phyloP scores from a whole-genome alignment of 2,113 vertebrate species.

The Gorsachius goisagi region DNA sequence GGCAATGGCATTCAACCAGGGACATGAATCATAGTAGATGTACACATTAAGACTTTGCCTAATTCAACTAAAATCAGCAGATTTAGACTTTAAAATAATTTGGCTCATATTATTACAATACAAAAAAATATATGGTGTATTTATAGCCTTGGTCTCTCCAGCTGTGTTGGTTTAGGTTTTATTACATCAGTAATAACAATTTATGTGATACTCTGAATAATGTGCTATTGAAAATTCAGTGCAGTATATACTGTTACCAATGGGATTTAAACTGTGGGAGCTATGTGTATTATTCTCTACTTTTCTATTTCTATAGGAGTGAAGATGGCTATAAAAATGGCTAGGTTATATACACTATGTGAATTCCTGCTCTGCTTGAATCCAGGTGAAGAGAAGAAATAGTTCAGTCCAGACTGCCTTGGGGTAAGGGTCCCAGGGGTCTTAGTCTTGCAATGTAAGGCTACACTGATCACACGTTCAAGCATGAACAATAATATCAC shows the following conservation, averaged over 20 bases:
- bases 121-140: constrained; percentile 18
- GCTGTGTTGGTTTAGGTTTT: constrained; percentile 57
- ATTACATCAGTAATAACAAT: constrained; percentile 62
- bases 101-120: background rate
- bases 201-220: constrained; percentile 60
- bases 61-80: constrained; percentile 34
- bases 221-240: constrained; percentile 52
- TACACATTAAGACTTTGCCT: background rate
- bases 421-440: background rate
- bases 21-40: background rate
- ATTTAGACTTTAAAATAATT: constrained; percentile 25
- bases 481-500: background rate
- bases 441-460: background rate
- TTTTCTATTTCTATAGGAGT: constrained; percentile 32
- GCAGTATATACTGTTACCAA: constrained; percentile 10
- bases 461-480: background rate
- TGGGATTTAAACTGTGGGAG: constrained; percentile 49
- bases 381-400: constrained; percentile 21
- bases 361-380: constrained; percentile 34
- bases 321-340: constrained; percentile 44
- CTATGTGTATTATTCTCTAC: constrained; percentile 23
- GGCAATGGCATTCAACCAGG: background rate
- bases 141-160: constrained; percentile 49
- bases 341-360: background rate
- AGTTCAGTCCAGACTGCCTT: background rate